phyloP scores from a whole-genome alignment of 2,113 vertebrate species.

The Macrotis lagotis region DNA sequence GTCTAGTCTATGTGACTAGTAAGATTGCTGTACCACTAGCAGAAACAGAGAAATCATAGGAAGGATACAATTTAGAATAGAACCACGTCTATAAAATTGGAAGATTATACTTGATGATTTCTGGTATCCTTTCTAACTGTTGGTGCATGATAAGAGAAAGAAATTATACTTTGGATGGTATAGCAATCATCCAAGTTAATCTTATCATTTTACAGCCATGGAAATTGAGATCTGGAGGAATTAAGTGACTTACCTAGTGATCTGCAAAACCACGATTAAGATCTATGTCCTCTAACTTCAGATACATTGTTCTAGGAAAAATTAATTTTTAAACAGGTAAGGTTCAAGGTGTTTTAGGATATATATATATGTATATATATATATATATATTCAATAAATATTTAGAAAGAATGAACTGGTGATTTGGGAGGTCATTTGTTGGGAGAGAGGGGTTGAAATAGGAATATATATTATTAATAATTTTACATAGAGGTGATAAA shows the following conservation, averaged over 20 bases:
- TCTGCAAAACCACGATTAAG: background rate
- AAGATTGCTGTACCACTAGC: background rate
- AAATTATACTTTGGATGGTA: background rate
- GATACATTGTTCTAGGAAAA: background rate
- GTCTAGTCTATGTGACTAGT: background rate
- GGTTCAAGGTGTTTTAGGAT: background rate
- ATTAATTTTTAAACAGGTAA: background rate
- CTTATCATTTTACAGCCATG: background rate
- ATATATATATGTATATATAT: no score
- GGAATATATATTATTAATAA: background rate
- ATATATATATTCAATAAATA: background rate
- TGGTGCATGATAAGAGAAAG: background rate
- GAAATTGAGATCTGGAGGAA: background rate
- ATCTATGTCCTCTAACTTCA: background rate
- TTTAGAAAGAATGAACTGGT: background rate
- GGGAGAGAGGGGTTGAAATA: background rate
- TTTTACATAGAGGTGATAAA: background rate
- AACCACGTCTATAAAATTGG: background rate
- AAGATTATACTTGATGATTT: background rate
- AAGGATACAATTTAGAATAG: background rate
- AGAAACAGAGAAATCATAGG: background rate
- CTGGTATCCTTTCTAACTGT: background rate
- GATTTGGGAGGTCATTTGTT: no score
- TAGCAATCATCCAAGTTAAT: background rate
- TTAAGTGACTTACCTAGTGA: background rate